Evolutionary conservation across 92 coral and sea anemone species (phyloP).

Genomic region (Phymanthus crucifer): DNA sequence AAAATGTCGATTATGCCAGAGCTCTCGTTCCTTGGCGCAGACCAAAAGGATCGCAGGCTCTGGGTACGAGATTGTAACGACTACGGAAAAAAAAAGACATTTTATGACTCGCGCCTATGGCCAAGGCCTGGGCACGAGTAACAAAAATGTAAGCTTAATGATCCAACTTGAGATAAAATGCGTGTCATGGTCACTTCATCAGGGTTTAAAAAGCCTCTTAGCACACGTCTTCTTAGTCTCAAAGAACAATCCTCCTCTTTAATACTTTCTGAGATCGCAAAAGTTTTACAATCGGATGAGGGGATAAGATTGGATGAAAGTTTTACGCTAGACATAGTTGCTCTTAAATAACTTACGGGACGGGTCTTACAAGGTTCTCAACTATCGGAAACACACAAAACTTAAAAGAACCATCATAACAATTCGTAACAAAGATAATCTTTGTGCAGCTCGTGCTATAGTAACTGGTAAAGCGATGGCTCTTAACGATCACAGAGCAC

Average conservation of each 20-base stretch:
- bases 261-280: conserved; percentile 10
- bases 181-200: conserved; percentile 17
- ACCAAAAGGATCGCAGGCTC: too few species aligned
- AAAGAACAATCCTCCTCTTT: neutral
- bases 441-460: conserved; percentile 40
- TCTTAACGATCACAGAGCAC: conserved; percentile 15
- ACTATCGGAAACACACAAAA: conserved; percentile 8
- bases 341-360: neutral
- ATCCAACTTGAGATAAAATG: conserved; percentile 12
- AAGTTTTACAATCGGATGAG: conserved; percentile 22
- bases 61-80: too few species aligned
- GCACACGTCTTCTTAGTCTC: conserved; percentile 8
- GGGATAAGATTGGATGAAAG: conserved; percentile 4
- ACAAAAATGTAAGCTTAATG: conserved; percentile 1
- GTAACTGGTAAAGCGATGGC: conserved; percentile 22
- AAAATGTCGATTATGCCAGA: too few species aligned
- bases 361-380: neutral
- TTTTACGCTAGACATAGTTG: neutral
- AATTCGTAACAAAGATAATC: conserved; percentile 28
- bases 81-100: too few species aligned
- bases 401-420: conserved; percentile 22
- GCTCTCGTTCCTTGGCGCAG: too few species aligned
- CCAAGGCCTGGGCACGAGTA: too few species aligned
- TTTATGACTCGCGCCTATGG: too few species aligned
- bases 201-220: conserved; percentile 8